phyloP scores from a whole-genome alignment of 2,888 invertebrate genomes.

The Celastrina argiolus region DNA sequence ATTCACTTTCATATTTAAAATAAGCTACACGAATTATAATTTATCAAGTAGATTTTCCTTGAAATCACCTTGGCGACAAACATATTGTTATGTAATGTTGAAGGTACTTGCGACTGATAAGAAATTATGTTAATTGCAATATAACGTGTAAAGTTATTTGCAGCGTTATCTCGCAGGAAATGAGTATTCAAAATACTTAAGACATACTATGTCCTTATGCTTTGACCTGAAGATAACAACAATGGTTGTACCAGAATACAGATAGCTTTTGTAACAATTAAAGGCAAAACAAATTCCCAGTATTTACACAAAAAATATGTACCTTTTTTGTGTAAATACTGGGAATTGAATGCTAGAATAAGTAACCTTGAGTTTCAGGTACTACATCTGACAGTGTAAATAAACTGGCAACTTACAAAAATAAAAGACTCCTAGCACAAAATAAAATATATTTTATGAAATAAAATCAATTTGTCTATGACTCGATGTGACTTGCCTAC shows the following conservation, averaged over 20 bases:
- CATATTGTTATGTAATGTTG: neutral
- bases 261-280: too few relatives aligned
- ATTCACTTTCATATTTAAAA: neutral
- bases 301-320: too few relatives aligned
- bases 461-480: neutral
- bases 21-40: neutral
- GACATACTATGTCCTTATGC: neutral
- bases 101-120: constrained; percentile 6
- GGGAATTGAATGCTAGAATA: too few relatives aligned
- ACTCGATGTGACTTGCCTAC: too few relatives aligned
- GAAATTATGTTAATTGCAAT: constrained; percentile 17
- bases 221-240: neutral
- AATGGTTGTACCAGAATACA: too few relatives aligned
- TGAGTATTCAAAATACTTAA: neutral
- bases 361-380: too few relatives aligned
- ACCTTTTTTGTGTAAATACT: too few relatives aligned
- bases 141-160: constrained; percentile 16
- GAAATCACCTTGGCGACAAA: neutral
- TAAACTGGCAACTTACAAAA: neutral
- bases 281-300: too few relatives aligned
- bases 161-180: constrained; percentile 18
- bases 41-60: neutral
- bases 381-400: too few relatives aligned
- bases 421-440: constrained; percentile 4
- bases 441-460: neutral